Conservation (phyloP, 1,140 invertebrate species). For the Papilio helenus region DNA sequence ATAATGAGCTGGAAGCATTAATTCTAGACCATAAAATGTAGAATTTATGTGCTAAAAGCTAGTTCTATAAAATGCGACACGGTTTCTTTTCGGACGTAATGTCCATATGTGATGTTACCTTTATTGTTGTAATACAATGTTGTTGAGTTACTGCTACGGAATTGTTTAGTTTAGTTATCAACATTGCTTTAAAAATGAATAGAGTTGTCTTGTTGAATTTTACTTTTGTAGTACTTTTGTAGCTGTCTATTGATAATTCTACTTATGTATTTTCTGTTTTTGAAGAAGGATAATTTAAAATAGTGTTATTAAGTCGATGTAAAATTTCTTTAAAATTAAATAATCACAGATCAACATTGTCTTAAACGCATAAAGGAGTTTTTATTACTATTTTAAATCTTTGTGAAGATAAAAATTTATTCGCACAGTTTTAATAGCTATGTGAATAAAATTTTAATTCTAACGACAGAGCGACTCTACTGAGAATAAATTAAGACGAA, state of each 20-base stretch:
- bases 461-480: constrained; percentile 45
- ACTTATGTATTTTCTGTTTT: too few species aligned
- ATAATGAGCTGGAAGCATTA: constrained; percentile 76
- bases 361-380: constrained; percentile 19
- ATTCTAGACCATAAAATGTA: constrained; percentile 79
- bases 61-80: constrained; percentile 79
- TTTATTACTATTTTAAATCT: constrained; percentile 18
- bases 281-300: too few species aligned
- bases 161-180: constrained; percentile 52
- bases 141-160: constrained; percentile 69
- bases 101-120: constrained; percentile 47
- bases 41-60: constrained; percentile 71
- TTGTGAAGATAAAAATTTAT: constrained; percentile 24
- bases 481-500: constrained; percentile 43
- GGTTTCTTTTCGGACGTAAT: constrained; percentile 65
- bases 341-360: neutral
- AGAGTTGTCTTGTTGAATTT: constrained; percentile 44
- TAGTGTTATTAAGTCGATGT: neutral
- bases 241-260: too few species aligned
- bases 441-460: constrained; percentile 32
- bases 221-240: too few species aligned
- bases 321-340: neutral
- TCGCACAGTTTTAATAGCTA: constrained; percentile 29
- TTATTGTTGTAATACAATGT: constrained; percentile 64
- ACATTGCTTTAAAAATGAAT: constrained; percentile 44